A percentile compares a stretch with the other conserved stretches of the same genome.
Conservation (phyloP, 2,113 vertebrate species). For the Sinocyclocheilus maitianheensis region DNA sequence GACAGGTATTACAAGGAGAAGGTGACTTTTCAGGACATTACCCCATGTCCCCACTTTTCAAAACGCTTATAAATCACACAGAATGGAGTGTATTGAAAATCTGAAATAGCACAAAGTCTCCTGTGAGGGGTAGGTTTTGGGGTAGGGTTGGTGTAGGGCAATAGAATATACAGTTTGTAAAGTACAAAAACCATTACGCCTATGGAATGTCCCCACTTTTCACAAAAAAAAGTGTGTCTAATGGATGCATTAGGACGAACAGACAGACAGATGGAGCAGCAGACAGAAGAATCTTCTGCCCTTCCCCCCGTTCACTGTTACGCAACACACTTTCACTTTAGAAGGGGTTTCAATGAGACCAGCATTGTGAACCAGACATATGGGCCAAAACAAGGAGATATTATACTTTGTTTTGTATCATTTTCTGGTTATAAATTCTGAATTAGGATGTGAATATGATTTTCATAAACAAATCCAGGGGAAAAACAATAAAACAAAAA, state of each 20-base stretch:
- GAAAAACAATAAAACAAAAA: neutral
- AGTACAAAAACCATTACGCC: too few species aligned
- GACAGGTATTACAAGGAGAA: too few species aligned
- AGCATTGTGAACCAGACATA: neutral
- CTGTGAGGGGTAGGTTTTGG: too few species aligned
- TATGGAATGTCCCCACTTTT: too few species aligned
- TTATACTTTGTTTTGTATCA: neutral
- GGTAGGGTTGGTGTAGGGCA: too few species aligned
- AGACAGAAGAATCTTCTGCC: neutral
- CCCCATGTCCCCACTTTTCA: too few species aligned
- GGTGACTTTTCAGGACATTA: too few species aligned
- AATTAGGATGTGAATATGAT: neutral
- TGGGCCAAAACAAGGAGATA: neutral
- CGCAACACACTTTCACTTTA: neutral
- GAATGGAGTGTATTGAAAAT: too few species aligned
- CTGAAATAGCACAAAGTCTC: too few species aligned
- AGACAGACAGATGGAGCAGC: constrained; percentile 5
- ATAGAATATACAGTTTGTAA: too few species aligned
- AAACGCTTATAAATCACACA: too few species aligned
- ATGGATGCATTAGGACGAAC: neutral
- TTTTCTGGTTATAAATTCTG: neutral
- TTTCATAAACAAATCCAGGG: neutral
- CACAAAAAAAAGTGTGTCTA: neutral
- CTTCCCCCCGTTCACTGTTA: neutral
- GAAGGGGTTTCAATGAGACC: neutral